A percentile compares a stretch with the other conserved stretches of the same genome.
phyloP scores from a whole-genome alignment of 2,113 vertebrate genomes.

The Pelobates fuscus region DNA sequence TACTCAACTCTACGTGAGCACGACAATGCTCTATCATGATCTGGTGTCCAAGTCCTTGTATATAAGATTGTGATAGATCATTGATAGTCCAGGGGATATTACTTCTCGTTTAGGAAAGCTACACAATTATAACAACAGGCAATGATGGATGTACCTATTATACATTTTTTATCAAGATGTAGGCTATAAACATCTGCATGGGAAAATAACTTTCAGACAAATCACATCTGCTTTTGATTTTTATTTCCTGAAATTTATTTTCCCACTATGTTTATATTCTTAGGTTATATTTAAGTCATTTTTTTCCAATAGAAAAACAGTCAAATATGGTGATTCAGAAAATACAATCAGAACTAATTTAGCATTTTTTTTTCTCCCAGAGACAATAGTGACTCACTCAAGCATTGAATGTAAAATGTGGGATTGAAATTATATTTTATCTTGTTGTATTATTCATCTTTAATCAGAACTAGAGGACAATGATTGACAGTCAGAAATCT shows the following conservation, averaged over 20 bases:
- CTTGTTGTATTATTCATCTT: constrained; percentile 25
- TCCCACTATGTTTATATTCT: constrained; percentile 6
- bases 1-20: no score
- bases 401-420: constrained; percentile 12
- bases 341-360: constrained; percentile 31
- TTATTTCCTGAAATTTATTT: constrained; percentile 10
- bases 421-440: constrained; percentile 13
- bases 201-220: not conserved
- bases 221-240: constrained; percentile 35
- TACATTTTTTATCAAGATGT: no score
- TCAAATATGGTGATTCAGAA: constrained; percentile 25
- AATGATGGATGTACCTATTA: no score
- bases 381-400: constrained; percentile 39
- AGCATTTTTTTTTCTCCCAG: constrained; percentile 27
- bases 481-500: constrained; percentile 27
- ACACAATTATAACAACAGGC: no score
- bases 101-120: no score
- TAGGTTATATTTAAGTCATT: constrained; percentile 37
- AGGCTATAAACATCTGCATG: not conserved
- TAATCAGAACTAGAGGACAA: constrained; percentile 33
- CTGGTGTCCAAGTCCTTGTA: no score
- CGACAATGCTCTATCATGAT: no score
- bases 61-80: no score
- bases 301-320: constrained; percentile 33
- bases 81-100: no score